Evolutionary conservation across 2,113 vertebrate genomes (phyloP), one percentile per base, ranked within the genome.

Genomic region (Psittacara wagleri): DNA sequence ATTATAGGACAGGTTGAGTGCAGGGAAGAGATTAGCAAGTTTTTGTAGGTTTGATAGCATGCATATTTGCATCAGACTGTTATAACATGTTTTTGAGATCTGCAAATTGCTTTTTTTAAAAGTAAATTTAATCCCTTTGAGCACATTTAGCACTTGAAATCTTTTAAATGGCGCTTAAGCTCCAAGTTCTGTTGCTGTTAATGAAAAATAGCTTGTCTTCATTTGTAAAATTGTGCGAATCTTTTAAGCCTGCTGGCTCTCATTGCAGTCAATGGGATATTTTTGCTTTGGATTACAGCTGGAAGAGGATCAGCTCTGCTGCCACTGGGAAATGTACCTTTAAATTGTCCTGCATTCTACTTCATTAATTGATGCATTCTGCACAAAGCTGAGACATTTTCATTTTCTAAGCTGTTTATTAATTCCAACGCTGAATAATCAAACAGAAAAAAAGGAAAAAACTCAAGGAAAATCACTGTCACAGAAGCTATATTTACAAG

Each of bases 381-480:
- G 49, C 16, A 13, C 76, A 89, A 33, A 94, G n/a, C 37, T 3
- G 9, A 87, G 88, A 82, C 77, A 69, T 76, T 96, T 90, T 95
- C 20, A 37, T 90, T 93, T 88, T 75, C 86, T 84, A 86, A 84
- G 57, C 57, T 69, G 31, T 88, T 94, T 79, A 86, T 93, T 94
- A 90, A 88, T 89, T 94, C 83, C 0, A 17, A 73, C 55, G 48
- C 64, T 76, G 83, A 94, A 86, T 93, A 88, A 93, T 86, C 75
- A 70, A 84, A 93, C 72, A 67, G 35, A 9, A 61, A 62, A 55
- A n/a, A 59, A 29, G 15, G 22, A 78, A 77, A 23, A 35, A 20
- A 35, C 52, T 49, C 12, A 63, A 80, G 54, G n/a, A 59, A 87
- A 90, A 39, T 3, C 1, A 84, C 31, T 3, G 10, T 61, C 43